Evolutionary conservation across 2,888 invertebrate species (phyloP).

Genomic region (Drosophila greeni): DNA sequence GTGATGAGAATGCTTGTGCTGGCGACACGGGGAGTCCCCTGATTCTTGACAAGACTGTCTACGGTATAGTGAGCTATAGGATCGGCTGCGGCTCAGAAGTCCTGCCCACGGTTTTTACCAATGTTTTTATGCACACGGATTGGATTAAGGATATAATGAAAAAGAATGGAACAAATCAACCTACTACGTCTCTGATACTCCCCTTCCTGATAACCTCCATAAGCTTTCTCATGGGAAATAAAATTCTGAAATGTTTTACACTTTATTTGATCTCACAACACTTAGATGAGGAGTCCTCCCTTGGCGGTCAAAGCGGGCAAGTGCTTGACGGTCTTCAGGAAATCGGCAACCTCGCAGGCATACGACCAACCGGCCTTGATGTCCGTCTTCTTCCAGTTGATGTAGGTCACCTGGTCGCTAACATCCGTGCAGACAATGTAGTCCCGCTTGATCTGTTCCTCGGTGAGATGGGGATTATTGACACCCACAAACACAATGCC

Average conservation of each 20-base stretch:
- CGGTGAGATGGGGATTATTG: conserved; percentile 77
- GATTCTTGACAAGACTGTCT: conserved; percentile 42
- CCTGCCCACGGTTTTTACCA: conserved; percentile 52
- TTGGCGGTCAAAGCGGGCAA: conserved; percentile 67
- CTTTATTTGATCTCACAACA: conserved; percentile 28
- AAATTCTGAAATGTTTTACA: conserved; percentile 14
- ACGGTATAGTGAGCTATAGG: conserved; percentile 51
- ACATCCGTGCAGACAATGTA: conserved; percentile 75
- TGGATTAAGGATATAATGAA: conserved; percentile 45
- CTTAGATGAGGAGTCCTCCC: conserved; percentile 67
- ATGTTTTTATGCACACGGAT: conserved; percentile 43
- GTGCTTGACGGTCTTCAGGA: conserved; percentile 64
- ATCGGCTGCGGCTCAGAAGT: conserved; percentile 44
- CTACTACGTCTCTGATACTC: neutral
- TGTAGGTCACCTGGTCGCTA: conserved; percentile 69
- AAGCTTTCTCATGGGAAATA: conserved; percentile 8
- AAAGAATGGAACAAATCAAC: neutral
- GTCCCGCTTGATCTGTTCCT: conserved; percentile 69
- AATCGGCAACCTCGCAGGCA: conserved; percentile 73
- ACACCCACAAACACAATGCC: conserved; percentile 81
- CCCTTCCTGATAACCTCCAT: neutral
- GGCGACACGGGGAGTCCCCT: conserved; percentile 57
- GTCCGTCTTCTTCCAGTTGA: conserved; percentile 72
- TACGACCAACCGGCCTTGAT: conserved; percentile 75
- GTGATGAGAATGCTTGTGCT: conserved; percentile 50